Evolutionary conservation across 1,140 invertebrate genomes (phyloP), one percentile per base, ranked within the genome.

Genomic region (Pseudachorutes palmiensis): DNA sequence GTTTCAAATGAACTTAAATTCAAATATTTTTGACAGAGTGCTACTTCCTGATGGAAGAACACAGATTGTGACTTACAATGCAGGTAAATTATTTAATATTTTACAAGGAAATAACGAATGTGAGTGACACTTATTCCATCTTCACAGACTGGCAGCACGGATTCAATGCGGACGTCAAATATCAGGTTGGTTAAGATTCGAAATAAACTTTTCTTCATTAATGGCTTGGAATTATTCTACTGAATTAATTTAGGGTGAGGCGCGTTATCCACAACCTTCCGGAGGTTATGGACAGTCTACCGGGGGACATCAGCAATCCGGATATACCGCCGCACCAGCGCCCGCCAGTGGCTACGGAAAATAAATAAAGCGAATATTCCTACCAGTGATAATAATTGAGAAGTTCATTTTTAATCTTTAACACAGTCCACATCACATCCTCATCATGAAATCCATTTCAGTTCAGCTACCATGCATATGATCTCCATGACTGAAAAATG

Each of bases 261-360:
- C 72, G 19, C 49, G 66, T 49, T 73, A 73, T 51, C 72, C 69
- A 26, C 51, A 67, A 57, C 64, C 59, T 45, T 65, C 64, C 22
- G 58, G 57, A 76, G 60, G 80, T 67, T 82, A 83, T 72, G 61
- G 61, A 55, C 12, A 55, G 24, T 14, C 9, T 9, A 12, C 36
- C 19, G 31, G 30, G 32, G 66, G 60, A 28, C 63, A 68, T n/a
- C n/a, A n/a, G n/a, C n/a, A n/a, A n/a, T n/a, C n/a, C n/a, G n/a
- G n/a, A n/a, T n/a, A n/a, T n/a, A n/a, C n/a, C n/a, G n/a, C n/a
- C n/a, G n/a, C n/a, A n/a, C n/a, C n/a, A n/a, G n/a, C n/a, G n/a
- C n/a, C n/a, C n/a, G n/a, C n/a, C n/a, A n/a, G n/a, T n/a, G n/a
- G n/a, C n/a, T n/a, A n/a, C n/a, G n/a, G n/a, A n/a, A n/a, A n/a